Evolutionary conservation across 2,113 vertebrate genomes (phyloP), one percentile per base, ranked within the genome.

Genomic region (Cathartes aura): DNA sequence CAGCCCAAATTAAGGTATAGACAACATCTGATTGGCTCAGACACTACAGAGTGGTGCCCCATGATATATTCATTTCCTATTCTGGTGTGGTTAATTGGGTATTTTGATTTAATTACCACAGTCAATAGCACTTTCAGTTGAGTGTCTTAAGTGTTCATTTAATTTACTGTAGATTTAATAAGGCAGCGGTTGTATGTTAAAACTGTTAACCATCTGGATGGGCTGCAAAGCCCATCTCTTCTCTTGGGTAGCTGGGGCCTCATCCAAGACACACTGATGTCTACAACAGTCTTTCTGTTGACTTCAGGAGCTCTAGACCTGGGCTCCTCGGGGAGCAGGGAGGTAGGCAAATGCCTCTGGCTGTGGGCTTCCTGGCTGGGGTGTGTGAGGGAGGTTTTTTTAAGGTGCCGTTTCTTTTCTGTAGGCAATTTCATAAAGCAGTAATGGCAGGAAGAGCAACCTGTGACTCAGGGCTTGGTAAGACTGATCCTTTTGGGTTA

Each of bases 161-260:
- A 96, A 96, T 97, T 97, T 96, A 90, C 70, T 91, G 84, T 91
- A 93, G 93, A 90, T 95, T 95, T 97, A 97, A 97, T 97, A 97
- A 94, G 94, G 91, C 95, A 90, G 91, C 0, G 34, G 93, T 95
- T 96, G 48, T 85, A 91, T 71, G 85, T 71, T 96, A 92, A 96
- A 96, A 87, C 84, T 96, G 84, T 95, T 97, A 96, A 91, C 93
- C 95, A 95, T 95, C 97, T 97, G 96, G 95, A 97, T 95, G 73
- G 90, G 81, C 78, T 96, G 97, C 84, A 95, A 89, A 95, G 85
- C 82, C 94, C 64, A 71, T 97, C 90, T 97, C 88, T 94, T 87
- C 86, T 87, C 86, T 59, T 79, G 82, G 76, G 76, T 89, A 95
- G 43, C 79, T 93, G 71, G n/a, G 91, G 71, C 59, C 71, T 94